Conservation (phyloP, 2,888 invertebrate species). For the Nomada fucata region DNA sequence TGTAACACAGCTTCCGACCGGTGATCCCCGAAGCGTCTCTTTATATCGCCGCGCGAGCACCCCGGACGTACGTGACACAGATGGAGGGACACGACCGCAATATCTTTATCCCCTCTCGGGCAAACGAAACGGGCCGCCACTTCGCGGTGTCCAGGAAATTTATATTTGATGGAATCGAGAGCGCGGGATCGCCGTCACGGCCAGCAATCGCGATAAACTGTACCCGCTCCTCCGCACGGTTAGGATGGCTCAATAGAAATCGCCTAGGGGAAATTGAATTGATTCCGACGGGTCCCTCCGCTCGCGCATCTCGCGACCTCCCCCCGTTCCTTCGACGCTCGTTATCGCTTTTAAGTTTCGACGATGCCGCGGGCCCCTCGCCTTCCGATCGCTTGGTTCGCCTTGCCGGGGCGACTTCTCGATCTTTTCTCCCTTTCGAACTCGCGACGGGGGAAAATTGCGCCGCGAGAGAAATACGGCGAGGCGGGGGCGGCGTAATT, state of each 20-base stretch:
- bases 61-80: slow-evolving; percentile 72
- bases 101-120: slow-evolving; percentile 73
- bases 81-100: slow-evolving; percentile 76
- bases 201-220: slow-evolving; percentile 22
- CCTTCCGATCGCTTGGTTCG: background rate
- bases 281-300: background rate
- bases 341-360: slow-evolving; percentile 42
- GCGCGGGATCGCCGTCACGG: slow-evolving; percentile 24
- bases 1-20: slow-evolving; percentile 62
- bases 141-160: slow-evolving; percentile 63
- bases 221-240: background rate
- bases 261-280: slow-evolving; percentile 49
- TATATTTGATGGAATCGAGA: slow-evolving; percentile 74
- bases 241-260: slow-evolving; percentile 25
- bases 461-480: background rate
- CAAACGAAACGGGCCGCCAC: slow-evolving; percentile 21
- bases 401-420: slow-evolving; percentile 5
- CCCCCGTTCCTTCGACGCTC: background rate
- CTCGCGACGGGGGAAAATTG: background rate
- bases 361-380: slow-evolving; percentile 12
- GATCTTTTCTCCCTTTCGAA: background rate
- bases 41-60: slow-evolving; percentile 66
- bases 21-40: slow-evolving; percentile 70
- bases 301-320: background rate
- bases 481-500: too few species aligned